Conservation (phyloP, 2,113 vertebrate genomes). For the Peromyscus leucopus region DNA sequence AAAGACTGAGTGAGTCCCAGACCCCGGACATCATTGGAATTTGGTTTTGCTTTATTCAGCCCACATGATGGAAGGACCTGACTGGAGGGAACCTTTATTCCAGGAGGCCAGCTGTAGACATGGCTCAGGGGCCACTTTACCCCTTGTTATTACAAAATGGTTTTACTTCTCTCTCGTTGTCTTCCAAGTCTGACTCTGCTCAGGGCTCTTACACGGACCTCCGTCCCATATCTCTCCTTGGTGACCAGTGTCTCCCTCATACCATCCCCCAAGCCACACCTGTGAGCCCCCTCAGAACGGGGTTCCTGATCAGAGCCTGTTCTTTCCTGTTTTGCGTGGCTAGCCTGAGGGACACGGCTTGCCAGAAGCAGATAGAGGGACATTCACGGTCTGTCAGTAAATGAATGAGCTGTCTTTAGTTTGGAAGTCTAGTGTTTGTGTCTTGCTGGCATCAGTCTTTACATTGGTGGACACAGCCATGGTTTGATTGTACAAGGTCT, state of each 20-base stretch:
- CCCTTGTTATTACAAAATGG: neutral
- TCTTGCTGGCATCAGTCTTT: constrained; percentile 46
- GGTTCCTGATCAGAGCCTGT: neutral
- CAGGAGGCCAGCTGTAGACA: neutral
- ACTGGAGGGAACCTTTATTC: neutral
- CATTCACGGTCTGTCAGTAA: neutral
- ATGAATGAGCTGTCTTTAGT: constrained; percentile 28
- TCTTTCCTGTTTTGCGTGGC: neutral
- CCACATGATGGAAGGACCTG: neutral
- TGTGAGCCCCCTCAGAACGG: neutral
- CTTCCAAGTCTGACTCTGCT: neutral
- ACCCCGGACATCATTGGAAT: neutral
- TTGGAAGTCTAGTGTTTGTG: constrained; percentile 31
- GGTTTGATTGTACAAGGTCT: constrained; percentile 28
- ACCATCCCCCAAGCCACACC: neutral
- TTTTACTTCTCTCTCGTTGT: neutral
- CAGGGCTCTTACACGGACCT: neutral
- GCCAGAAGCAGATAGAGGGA: neutral
- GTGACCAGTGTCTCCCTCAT: neutral
- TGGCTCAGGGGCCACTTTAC: neutral
- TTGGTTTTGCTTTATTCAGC: neutral
- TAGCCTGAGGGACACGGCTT: neutral
- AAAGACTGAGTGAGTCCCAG: neutral
- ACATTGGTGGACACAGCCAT: neutral
- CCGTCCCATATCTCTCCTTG: neutral